Conservation (phyloP, 2,888 invertebrate genomes). For the Limnephilus auricula region DNA sequence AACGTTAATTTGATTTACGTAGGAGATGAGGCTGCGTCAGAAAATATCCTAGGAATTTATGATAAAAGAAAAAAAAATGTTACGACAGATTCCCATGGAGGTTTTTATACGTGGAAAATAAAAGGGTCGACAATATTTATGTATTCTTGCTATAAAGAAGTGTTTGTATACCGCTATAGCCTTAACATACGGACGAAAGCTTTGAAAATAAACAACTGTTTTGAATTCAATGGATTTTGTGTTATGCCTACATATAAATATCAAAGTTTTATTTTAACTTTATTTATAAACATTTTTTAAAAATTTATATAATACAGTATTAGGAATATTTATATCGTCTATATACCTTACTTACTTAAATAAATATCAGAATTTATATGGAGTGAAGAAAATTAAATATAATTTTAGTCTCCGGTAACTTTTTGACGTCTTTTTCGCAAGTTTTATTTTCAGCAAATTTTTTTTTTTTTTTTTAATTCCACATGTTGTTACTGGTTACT, state of each 20-base stretch:
- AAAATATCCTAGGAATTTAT: background rate
- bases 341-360: too few relatives aligned
- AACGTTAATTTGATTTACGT: background rate
- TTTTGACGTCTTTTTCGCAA: too few relatives aligned
- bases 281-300: too few relatives aligned
- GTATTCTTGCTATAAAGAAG: background rate
- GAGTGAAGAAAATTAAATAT: too few relatives aligned
- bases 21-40: background rate
- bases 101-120: conserved; percentile 29
- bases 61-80: conserved; percentile 10
- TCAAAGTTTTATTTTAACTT: background rate
- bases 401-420: too few relatives aligned
- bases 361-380: too few relatives aligned
- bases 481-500: too few relatives aligned
- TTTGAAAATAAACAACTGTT: background rate
- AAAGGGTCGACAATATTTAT: conserved; percentile 40
- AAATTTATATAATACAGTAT: too few relatives aligned
- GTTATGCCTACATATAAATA: background rate
- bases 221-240: background rate
- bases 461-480: too few relatives aligned
- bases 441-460: too few relatives aligned
- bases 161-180: background rate
- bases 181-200: background rate
- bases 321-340: too few relatives aligned
- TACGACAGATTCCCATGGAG: conserved; percentile 43